Evolutionary conservation across 2,888 invertebrate genomes (phyloP), one percentile per base, ranked within the genome.

Genomic region (Drosophila kokeensis): DNA sequence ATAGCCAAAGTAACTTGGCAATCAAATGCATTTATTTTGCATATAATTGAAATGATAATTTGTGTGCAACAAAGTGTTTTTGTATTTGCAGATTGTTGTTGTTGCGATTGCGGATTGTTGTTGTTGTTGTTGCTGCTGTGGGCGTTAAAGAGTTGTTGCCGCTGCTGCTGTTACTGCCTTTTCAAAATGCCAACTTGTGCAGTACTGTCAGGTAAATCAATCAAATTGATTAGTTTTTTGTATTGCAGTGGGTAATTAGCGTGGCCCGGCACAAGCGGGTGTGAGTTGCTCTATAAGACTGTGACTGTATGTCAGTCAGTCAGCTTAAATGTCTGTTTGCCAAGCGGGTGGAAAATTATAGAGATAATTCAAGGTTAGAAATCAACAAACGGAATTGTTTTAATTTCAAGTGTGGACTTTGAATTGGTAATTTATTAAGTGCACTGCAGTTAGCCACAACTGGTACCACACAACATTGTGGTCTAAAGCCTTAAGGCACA

Each of bases 121-220:
- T 59, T 21, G 21, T 48, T 67, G 63, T 61, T 67, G 52, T 50
- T 68, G 63, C 55, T 73, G 63, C 60, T 55, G 73, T 73, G 60
- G 73, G 67, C 83, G 83, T 70, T 69, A 70, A 82, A 72, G 54
- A 74, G 71, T 54, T 73, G 79, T 57, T 72, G 72, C 55, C 50
- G 70, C 36, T 64, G 76, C 27, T 55, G 55, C 34, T 32, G 58
- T 24, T 60, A 54, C 45, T 69, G 80, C 76, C 83, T 79, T 81
- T 79, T 78, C 67, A 72, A 83, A 87, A 83, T 90, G 87, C 85
- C 85, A 90, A 83, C 87, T 86, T 82, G 79, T 83, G 83, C 83
- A 79, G 79, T 83, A 80, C 87, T 90, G 91, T 91, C 91, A 91
- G 91, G 91, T 91, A 91, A 91, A 91, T 91, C 91, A 91, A 91